phyloP scores from a whole-genome alignment of 1,140 invertebrate species.

The Drepana arcuata region DNA sequence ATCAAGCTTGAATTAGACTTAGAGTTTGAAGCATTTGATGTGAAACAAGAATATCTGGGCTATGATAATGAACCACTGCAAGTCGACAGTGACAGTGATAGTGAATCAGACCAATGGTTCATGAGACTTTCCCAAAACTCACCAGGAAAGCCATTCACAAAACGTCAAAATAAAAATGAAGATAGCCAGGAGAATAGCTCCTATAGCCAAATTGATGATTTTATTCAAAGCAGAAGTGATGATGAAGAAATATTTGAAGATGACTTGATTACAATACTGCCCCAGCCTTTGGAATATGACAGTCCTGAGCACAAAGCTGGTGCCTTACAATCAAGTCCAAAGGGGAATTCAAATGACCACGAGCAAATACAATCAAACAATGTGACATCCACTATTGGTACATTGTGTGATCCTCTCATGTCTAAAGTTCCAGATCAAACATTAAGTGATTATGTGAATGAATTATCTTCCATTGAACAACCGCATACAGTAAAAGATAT shows the following conservation, averaged over 20 bases:
- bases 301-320: constrained; percentile 20
- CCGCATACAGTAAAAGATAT: too few species aligned
- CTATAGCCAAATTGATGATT: constrained; percentile 51
- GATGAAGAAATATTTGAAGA: constrained; percentile 26
- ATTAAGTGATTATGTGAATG: too few species aligned
- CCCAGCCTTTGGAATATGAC: constrained; percentile 4
- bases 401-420: too few species aligned
- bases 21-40: constrained; percentile 47
- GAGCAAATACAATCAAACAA: too few species aligned
- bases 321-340: too few species aligned
- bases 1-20: constrained; percentile 28
- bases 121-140: constrained; percentile 49
- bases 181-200: constrained; percentile 31
- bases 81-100: constrained; percentile 55
- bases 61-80: constrained; percentile 47
- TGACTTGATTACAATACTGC: constrained; percentile 34
- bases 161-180: constrained; percentile 17
- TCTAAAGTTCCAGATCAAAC: too few species aligned
- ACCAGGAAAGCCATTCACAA: constrained; percentile 40
- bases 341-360: too few species aligned
- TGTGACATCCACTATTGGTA: too few species aligned
- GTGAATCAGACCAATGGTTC: constrained; percentile 48
- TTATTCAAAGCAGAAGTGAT: constrained; percentile 11
- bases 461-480: too few species aligned
- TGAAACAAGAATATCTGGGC: constrained; percentile 53